Evolutionary conservation across 2,888 invertebrate genomes (phyloP), one percentile per base, ranked within the genome.

Genomic region (Cosmia pyralina): DNA sequence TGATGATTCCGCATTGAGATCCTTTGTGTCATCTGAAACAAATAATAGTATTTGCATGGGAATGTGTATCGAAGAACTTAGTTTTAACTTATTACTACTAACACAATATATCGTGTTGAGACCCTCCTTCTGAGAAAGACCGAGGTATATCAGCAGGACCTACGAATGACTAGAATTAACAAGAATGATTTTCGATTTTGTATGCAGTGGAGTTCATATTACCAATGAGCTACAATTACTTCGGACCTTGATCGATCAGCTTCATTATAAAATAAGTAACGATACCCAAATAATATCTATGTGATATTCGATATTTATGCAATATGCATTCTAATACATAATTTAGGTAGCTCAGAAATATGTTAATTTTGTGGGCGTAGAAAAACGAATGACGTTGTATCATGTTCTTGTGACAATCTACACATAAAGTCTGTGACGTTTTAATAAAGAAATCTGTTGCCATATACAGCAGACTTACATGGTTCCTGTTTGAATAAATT

Each of bases 1-100:
- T 87, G 96, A 96, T 55, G 96, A 94, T 83, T 96, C 96, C 66
- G 96, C 96, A 76, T 89, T 92, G 55, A 95, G 93, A 82, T 96
- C 96, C 76, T 86, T 88, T 82, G 90, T 89, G 84, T 93, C 92
- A 93, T 94, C 96, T 96, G 94, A 28, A 95, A 95, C 90, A 90
- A 93, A 82, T 13, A 74, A 73, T 76, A 74, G 77, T 64, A 75
- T 66, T 76, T 84, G 83, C 65, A 81, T 83, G 77, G 62, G 84
- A 81, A 81, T 75, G 41, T 84, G 77, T 69, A 11, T 58, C 2
- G n/a, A 63, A 34, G 17, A n/a, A 63, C 34, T 60, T 65, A 34
- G 13, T 22, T 50, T n/a, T 60, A 64, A 62, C 19, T 52, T 65
- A 76, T 53, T 1, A 22, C 19, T 59, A 53, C 2, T 34, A 6